A percentile compares a stretch with the other conserved stretches of the same genome.
Conservation (phyloP, 2,797 vertebrate species). For the Sebastes cheni region DNA sequence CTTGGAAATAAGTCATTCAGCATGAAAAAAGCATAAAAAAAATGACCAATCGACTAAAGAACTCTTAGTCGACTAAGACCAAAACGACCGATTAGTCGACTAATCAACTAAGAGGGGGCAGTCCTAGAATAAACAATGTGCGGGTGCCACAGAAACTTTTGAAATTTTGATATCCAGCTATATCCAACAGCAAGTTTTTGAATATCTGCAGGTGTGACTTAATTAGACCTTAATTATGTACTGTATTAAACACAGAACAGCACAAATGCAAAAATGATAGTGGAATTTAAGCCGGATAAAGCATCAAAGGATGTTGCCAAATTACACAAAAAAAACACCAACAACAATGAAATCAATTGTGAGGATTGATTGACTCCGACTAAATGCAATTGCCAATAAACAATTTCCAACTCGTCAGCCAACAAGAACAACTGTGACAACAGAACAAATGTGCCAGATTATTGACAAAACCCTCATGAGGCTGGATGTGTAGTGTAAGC, state of each 20-base stretch:
- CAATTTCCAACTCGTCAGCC: not conserved
- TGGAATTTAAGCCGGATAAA: not conserved
- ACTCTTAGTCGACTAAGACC: too few relatives aligned
- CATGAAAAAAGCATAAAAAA: not conserved
- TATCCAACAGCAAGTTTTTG: not conserved
- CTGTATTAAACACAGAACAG: not conserved
- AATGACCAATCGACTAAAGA: too few relatives aligned
- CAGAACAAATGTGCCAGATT: conserved; percentile 2
- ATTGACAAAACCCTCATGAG: conserved; percentile 11
- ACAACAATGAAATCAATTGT: not conserved
- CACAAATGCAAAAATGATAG: not conserved
- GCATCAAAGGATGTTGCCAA: not conserved
- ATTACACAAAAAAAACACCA: not conserved
- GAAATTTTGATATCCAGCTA: not conserved
- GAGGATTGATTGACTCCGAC: not conserved
- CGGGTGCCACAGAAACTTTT: not conserved
- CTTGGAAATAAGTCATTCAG: not conserved
- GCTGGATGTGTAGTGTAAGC: not conserved
- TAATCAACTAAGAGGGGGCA: not conserved
- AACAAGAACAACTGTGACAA: not conserved
- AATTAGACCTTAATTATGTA: not conserved
- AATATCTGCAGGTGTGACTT: not conserved
- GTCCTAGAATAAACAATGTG: not conserved
- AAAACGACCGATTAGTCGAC: too few relatives aligned
- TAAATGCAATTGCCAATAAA: not conserved